Evolutionary conservation across 2,113 vertebrate species (phyloP), one percentile per base, ranked within the genome.

Genomic region (Colinus virginianus): DNA sequence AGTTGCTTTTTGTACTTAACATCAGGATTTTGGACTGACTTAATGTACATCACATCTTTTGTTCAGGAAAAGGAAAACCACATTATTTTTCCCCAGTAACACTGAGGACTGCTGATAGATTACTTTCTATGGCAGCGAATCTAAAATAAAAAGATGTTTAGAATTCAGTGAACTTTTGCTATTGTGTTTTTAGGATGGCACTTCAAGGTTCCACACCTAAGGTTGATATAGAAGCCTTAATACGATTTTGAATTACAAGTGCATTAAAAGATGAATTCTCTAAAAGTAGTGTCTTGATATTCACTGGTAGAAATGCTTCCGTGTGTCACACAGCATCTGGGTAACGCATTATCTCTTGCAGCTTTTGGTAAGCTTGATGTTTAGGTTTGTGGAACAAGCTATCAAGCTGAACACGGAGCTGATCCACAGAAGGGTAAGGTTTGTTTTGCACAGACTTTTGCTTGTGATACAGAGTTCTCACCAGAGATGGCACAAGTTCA

Each of bases 1-100:
- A 75, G 53, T 90, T 92, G 64, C 49, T 84, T 96, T 96, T 96
- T 96, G 82, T 96, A 96, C 93, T 90, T 78, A 94, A 94, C 78
- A 88, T 61, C 84, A 90, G 71, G 68, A 85, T 92, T 93, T 95
- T 93, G 91, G 77, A 94, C 79, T 95, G 90, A 83, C 61, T 83
- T 92, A 85, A 83, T 45, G 72, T 78, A 75, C 38, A 6, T 56
- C 76, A 64, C 40, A 68, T 61, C 78, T 94, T 66, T 55, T 53
- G 18, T 51, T 86, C 49, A 70, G 87, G 71, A 72, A 88, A 91
- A 94, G 74, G 87, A 70, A 56, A 67, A 32, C 6, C 51, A 7
- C 23, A 21, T 81, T 86, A 49, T 82, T 58, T 51, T 90, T 78
- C 53, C 36, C 58, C 58, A 45, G 0, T 80, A 84, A 68, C 61